These are phyloP conservation scores for Aphelenchoides besseyi DNA, from an alignment of 1,140 invertebrate species.

Conservation along the genomic window DNA sequence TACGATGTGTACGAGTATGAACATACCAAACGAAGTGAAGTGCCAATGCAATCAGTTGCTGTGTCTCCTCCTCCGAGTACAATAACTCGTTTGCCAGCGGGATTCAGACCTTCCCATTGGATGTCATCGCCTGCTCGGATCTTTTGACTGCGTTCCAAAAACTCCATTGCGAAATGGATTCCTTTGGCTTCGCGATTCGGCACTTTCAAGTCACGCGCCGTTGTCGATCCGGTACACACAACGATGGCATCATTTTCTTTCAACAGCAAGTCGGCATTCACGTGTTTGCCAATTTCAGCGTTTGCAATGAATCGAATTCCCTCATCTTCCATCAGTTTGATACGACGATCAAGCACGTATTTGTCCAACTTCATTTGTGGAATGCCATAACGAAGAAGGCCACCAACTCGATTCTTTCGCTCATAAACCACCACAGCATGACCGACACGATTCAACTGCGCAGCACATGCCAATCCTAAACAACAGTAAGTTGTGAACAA, in stretches of 20 bases:
- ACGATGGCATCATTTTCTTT: slow-evolving; percentile 81
- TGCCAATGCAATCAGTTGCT: slow-evolving; percentile 98
- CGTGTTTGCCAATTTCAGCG: slow-evolving; percentile 84
- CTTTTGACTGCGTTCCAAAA: slow-evolving; percentile 94
- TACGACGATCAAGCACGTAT: slow-evolving; percentile 76
- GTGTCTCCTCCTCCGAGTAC: slow-evolving; percentile 98
- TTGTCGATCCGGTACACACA: slow-evolving; percentile 87
- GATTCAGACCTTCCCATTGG: slow-evolving; percentile 70
- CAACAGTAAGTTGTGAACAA: background rate
- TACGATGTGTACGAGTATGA: background rate
- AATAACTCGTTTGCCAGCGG: slow-evolving; percentile 89
- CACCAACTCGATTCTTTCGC: slow-evolving; percentile 88
- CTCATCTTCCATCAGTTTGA: slow-evolving; percentile 81
- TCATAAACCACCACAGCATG: slow-evolving; percentile 91
- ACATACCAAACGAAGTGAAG: slow-evolving; percentile 80
- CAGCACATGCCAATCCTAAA: slow-evolving; percentile 83
- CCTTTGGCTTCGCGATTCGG: slow-evolving; percentile 78
- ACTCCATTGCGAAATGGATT: slow-evolving; percentile 96
- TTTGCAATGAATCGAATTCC: slow-evolving; percentile 86
- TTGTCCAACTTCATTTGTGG: slow-evolving; percentile 62
- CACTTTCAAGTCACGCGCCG: slow-evolving; percentile 78
- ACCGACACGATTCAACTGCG: slow-evolving; percentile 84
- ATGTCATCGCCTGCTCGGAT: slow-evolving; percentile 76
- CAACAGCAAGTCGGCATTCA: slow-evolving; percentile 73
- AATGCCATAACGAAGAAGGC: slow-evolving; percentile 89